These are phyloP conservation scores for Myiotriccus ornatus DNA, from an alignment of 2,797 vertebrate genomes.

Conservation along the genomic window DNA sequence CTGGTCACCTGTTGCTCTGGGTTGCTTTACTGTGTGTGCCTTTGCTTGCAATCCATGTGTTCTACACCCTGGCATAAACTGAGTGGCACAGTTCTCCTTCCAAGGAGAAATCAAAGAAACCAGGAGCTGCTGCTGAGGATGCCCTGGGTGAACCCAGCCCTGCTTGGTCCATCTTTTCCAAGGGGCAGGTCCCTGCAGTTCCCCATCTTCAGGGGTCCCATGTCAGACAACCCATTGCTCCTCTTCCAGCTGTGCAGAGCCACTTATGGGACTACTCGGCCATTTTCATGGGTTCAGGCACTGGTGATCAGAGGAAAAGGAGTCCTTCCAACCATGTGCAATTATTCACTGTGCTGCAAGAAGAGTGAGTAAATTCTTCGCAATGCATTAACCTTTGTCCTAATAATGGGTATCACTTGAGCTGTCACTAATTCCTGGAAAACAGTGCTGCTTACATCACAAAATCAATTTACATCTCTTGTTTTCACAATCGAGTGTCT, in stretches of 20 bases:
- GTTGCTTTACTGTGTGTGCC: neutral
- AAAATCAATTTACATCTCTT: neutral
- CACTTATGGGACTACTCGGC: neutral
- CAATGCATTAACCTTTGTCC: neutral
- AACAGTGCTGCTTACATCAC: neutral
- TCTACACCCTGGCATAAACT: neutral
- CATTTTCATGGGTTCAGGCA: neutral
- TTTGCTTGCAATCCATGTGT: neutral
- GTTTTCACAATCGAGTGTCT: neutral
- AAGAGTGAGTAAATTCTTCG: neutral
- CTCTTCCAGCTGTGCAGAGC: neutral
- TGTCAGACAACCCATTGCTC: neutral
- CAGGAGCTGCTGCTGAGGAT: neutral
- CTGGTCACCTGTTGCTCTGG: neutral
- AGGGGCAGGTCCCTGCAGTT: neutral
- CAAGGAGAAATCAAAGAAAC: neutral
- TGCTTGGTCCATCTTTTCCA: neutral
- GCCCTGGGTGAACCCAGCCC: neutral
- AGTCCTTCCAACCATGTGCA: neutral
- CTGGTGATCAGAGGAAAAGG: neutral
- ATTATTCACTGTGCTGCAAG: neutral
- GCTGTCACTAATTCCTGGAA: neutral
- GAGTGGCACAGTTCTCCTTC: neutral
- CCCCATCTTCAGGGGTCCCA: rapidly evolving
- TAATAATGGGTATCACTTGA: neutral